These are phyloP conservation scores for Eumacrocentrus americanus DNA, from an alignment of 2,888 invertebrate species.

Conservation along the genomic window DNA sequence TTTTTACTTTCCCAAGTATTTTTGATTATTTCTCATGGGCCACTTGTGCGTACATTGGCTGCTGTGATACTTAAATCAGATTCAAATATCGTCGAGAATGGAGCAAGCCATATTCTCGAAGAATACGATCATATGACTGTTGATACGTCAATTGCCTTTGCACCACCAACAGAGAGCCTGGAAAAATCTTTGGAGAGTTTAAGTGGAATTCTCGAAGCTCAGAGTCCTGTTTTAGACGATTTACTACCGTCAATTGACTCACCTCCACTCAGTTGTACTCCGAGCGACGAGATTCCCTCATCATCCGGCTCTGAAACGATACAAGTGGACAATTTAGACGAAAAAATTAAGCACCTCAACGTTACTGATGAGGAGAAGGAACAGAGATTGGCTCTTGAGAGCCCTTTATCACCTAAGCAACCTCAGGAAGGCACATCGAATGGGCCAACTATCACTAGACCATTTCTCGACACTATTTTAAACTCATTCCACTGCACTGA, in stretches of 20 bases:
- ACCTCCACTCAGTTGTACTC: neutral
- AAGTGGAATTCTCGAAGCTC: conserved; percentile 38
- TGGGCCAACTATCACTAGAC: conserved; percentile 61
- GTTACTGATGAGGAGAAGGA: conserved; percentile 95
- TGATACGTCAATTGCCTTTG: conserved; percentile 68
- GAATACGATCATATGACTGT: conserved; percentile 64
- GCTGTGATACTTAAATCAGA: conserved; percentile 90
- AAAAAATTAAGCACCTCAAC: conserved; percentile 67
- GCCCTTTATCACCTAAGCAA: conserved; percentile 40
- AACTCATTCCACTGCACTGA: conserved; percentile 86
- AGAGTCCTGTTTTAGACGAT: conserved; percentile 33
- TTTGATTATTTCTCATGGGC: conserved; percentile 88
- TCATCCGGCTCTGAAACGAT: conserved; percentile 15
- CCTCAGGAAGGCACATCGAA: conserved; percentile 62
- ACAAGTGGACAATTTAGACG: conserved; percentile 7
- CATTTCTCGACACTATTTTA: conserved; percentile 88
- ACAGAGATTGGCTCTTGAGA: conserved; percentile 62
- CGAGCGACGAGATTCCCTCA: conserved; percentile 9
- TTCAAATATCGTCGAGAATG: conserved; percentile 72
- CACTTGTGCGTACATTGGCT: conserved; percentile 87
- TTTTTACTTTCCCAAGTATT: conserved; percentile 95
- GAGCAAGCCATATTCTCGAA: conserved; percentile 72
- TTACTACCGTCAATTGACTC: conserved; percentile 13
- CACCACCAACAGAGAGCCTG: conserved; percentile 76
- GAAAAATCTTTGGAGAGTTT: conserved; percentile 75